Conservation (phyloP, 2,113 vertebrate genomes). For the Apteryx mantelli region DNA sequence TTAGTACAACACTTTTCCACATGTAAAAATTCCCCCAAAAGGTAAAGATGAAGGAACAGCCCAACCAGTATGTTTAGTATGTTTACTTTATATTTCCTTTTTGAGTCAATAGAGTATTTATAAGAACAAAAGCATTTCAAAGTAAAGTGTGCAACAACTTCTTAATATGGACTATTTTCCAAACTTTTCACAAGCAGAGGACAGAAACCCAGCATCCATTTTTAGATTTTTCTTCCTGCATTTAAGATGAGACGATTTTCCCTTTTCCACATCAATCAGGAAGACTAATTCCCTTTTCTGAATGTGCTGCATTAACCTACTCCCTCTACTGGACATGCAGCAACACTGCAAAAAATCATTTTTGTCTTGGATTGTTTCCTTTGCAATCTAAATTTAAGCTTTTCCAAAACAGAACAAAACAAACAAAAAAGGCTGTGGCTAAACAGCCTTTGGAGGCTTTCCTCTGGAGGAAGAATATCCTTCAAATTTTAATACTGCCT, state of each 20-base stretch:
- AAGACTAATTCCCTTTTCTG: background rate
- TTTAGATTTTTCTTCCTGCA: background rate
- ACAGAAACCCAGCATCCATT: background rate
- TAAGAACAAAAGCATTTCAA: background rate
- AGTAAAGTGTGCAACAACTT: background rate
- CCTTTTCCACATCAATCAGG: background rate
- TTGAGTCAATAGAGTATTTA: background rate
- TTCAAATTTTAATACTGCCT: background rate
- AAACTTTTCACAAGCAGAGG: background rate
- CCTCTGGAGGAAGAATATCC: background rate
- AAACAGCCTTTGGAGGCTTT: background rate
- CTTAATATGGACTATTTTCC: background rate
- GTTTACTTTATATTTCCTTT: background rate
- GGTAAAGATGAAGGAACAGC: background rate
- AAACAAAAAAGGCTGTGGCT: background rate
- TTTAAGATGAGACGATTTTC: background rate
- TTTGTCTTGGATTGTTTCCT: background rate
- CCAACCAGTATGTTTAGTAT: background rate
- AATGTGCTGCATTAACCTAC: background rate
- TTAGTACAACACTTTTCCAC: background rate
- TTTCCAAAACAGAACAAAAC: background rate
- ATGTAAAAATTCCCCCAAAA: background rate
- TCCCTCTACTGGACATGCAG: conserved; percentile 28
- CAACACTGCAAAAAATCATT: background rate
- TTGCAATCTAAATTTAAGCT: background rate